Evolutionary conservation across 2,888 invertebrate genomes (phyloP), one percentile per base, ranked within the genome.

Genomic region (Microdon myrmicae): DNA sequence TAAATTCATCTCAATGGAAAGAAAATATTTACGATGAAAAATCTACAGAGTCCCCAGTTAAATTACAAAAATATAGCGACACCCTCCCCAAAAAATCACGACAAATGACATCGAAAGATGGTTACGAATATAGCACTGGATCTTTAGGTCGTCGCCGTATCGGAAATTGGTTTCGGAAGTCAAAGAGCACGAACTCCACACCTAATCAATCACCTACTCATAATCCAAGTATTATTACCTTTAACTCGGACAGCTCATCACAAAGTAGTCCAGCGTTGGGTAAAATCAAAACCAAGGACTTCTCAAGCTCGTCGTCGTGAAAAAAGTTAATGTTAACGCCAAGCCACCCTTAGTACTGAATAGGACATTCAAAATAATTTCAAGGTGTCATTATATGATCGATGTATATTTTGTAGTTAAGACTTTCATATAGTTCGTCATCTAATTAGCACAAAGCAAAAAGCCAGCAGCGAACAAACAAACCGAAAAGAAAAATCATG

Each of bases 151-250:
- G 80, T n/a, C 74, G 78, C 5, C 74, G 77, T 25, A 72, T 80
- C 28, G 79, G 80, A 22, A 79, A 77, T 69, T 80, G 80, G 80
- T 80, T 80, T 56, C 75, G 80, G 14, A 80, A 80, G 44, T 76
- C 80, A 22, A 80, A 79, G 68, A 79, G 79, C 60, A 75, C 74
- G 13, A 78, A 77, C 55, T 78, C 78, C 39, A 80, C 80, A 16
- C 80, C 80, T 4, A 79, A 78, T 67, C 79, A 80, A 51, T 79
- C 79, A 29, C 80, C 80, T 12, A 80, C 79, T 20, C 80, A 80
- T 61, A 78, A 79, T 64, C 71, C 75, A n/a, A 60, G 45, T 59
- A 54, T 59, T 25, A 53, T 51, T 34, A 49, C 45, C 16, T 68
- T 68, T 49, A 68, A 69, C 37, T 70, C 71, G 19, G 71, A 72